phyloP scores from a whole-genome alignment of 2,113 vertebrate genomes.

The Rhagologus leucostigma region DNA sequence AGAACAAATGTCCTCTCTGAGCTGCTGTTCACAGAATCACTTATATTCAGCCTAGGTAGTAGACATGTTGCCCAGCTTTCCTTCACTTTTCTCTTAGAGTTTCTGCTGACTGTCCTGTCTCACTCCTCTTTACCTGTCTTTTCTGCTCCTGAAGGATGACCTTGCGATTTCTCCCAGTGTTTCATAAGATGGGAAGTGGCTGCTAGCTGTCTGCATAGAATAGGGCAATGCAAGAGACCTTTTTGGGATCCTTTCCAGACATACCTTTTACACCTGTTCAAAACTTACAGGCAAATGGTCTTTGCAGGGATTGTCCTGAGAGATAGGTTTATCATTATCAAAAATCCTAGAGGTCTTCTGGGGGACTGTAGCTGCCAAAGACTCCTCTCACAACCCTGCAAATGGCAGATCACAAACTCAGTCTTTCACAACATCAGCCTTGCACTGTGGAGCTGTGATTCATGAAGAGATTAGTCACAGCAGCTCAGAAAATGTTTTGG shows the following conservation, averaged over 20 bases:
- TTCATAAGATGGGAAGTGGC: background rate
- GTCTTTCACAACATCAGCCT: background rate
- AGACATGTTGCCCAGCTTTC: background rate
- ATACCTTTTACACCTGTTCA: background rate
- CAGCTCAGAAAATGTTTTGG: background rate
- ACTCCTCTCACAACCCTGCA: background rate
- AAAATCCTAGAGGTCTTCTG: background rate
- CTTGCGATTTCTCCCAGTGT: background rate
- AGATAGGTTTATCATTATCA: background rate
- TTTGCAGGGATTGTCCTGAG: background rate
- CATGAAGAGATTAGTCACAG: background rate
- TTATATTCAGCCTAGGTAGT: background rate
- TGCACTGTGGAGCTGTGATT: background rate
- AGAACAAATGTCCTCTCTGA: background rate
- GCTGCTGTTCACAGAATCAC: background rate
- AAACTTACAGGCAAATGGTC: background rate
- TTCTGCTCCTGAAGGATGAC: background rate
- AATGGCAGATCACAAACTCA: background rate
- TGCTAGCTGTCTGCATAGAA: background rate
- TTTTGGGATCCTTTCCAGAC: background rate
- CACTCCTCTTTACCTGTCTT: background rate
- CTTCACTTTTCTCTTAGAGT: background rate
- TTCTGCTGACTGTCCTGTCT: background rate
- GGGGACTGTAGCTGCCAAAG: background rate
- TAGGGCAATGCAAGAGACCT: background rate